Evolutionary conservation across 1,140 invertebrate genomes (phyloP).

Genomic region (Drosophila chauvacae): DNA sequence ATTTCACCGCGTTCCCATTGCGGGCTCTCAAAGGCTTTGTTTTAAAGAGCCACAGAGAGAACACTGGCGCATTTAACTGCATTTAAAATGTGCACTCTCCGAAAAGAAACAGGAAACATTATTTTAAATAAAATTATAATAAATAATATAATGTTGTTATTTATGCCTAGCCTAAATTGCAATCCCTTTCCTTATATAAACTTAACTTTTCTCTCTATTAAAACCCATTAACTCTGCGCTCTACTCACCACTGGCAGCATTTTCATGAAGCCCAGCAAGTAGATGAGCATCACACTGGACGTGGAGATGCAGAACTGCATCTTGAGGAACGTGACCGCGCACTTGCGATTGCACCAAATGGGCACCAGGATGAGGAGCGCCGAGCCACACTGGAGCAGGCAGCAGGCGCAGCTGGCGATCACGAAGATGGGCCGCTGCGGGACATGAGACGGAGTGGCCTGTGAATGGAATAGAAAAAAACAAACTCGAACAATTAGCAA

Average conservation of each 20-base stretch:
- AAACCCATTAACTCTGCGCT: not conserved
- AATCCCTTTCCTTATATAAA: not conserved
- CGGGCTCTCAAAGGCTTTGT: constrained; percentile 42
- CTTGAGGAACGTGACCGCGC: constrained; percentile 88
- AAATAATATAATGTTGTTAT: not conserved
- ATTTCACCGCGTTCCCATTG: constrained; percentile 10
- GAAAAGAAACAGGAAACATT: not conserved
- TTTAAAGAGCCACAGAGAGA: constrained; percentile 25
- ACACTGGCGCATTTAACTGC: constrained; percentile 25
- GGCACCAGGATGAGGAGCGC: constrained; percentile 86
- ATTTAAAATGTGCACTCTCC: not conserved
- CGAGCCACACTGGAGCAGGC: constrained; percentile 86
- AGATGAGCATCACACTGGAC: constrained; percentile 87
- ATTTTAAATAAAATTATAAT: not conserved
- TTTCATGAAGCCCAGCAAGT: constrained; percentile 87
- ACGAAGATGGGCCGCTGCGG: constrained; percentile 85
- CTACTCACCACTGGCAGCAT: constrained; percentile 86
- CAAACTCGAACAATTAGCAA: constrained; percentile 28
- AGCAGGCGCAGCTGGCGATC: constrained; percentile 87
- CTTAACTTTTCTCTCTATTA: not conserved
- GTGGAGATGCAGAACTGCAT: constrained; percentile 88
- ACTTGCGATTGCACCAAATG: constrained; percentile 87
- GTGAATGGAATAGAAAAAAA: not conserved
- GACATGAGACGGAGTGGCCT: constrained; percentile 52
- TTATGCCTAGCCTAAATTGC: too few relatives aligned